Evolutionary conservation across 2,113 vertebrate genomes (phyloP), one percentile per base, ranked within the genome.

Genomic region (Alligator sinensis): DNA sequence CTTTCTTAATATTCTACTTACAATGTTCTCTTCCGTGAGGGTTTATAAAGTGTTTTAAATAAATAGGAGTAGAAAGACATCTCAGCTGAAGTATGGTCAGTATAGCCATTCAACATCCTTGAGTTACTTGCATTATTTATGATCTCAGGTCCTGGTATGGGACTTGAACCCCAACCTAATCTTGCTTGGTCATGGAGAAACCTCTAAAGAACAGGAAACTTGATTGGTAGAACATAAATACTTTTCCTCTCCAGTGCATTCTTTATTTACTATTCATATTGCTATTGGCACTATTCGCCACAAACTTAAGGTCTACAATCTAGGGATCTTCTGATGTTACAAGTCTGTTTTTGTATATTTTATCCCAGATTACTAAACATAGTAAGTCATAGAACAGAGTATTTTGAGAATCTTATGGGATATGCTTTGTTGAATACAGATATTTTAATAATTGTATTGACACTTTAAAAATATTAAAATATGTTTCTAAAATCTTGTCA

Each of bases 401-500:
- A 88, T 82, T 61, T 62, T 94, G 38, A 88, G 47, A 91, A 94
- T 93, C 83, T 87, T 30, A 54, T 94, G 62, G 60, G 87, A 95
- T 14, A 14, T 62, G 59, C 91, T 74, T 28, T 72, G 86, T 82
- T 93, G 78, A 87, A 77, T 87, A 59, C 22, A 89, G 28, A 75
- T 72, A 80, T 61, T 95, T 95, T 75, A 81, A 94, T 87, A 6
- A 30, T 81, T 83, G 91, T 84, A 90, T 58, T 87, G 90, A 60
- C 81, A 85, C 17, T 72, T 90, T 87, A 93, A 87, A 70, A 95
- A 28, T 22, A 58, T 91, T 82, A 87, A 70, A 95, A 28, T 22
- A 58, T 91, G 80, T 96, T 95, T 63, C 55, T 88, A 82, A 95
- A 96, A 63, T 88, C 54, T 93, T 91, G 89, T 72, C 1, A 4